Evolutionary conservation across 2,797 vertebrate genomes (phyloP), one percentile per base, ranked within the genome.

Genomic region (Ataeniobius toweri): DNA sequence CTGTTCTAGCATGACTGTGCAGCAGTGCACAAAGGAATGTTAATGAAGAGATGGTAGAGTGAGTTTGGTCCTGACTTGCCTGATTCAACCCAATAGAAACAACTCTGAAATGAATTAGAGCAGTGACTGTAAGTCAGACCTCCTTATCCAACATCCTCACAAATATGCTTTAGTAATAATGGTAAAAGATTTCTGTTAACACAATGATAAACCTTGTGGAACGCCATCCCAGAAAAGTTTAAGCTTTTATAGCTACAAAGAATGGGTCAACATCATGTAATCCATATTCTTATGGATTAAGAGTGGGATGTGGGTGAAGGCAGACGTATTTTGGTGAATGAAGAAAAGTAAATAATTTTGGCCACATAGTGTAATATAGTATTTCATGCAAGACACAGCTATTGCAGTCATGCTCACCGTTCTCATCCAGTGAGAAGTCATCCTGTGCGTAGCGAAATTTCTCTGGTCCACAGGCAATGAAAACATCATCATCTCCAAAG

Each of bases 371-470:
- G 6, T 7, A 6, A 31, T 39, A 5, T 10, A 36, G 36, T 36
- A 5, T 10, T 20, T 65, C 36, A 39, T 39, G 9, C 3, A 22
- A 39, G 18, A 24, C 31, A 5, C 9, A 1, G 3, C 12, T 56
- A 8, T 59, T 28, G 22, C 2, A 0, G 5, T 63, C 3, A 20
- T 3, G 2, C 88, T 96, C 94, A 99, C 98, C 98, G 8, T 99
- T 98, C 84, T 98, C 97, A 91, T 99, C 98, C 94, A 99, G 95
- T 73, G 98, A 99, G 87, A 99, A 99, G 93, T 99, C 98, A n/a
- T 99, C 98, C 91, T 99, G 98, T 77, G 98, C 98, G 0, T 99
- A 99, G 92, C 98, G 97, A 91, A 99, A 99, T 88, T 99, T 99
- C 92, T 99, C 98, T n/a, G 98, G 98, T 75, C 98, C 98, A 67